A percentile compares a stretch with the other conserved stretches of the same genome.
phyloP scores from a whole-genome alignment of 2,797 vertebrate species.

The Epinephelus coioides region DNA sequence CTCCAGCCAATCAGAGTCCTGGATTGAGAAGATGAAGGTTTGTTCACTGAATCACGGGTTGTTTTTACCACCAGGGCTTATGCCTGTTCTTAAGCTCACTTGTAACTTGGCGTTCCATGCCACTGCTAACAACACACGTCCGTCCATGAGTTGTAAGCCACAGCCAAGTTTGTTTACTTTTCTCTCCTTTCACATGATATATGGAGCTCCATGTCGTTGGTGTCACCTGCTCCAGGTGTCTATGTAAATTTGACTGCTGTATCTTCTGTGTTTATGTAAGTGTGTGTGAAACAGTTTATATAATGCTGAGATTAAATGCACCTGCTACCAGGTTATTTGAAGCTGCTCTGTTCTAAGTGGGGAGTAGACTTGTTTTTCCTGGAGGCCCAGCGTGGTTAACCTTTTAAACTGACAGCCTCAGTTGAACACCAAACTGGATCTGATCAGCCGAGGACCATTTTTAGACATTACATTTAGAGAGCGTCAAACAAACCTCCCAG shows the following conservation, averaged over 20 bases:
- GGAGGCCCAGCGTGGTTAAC: not conserved
- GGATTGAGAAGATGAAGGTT: conserved; percentile 88
- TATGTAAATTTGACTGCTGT: not conserved
- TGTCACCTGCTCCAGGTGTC: not conserved
- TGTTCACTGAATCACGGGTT: not conserved
- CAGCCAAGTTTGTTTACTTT: no score
- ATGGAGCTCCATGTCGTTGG: no score
- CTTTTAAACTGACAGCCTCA: not conserved
- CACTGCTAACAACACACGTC: no score
- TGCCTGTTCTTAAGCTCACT: no score
- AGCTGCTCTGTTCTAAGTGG: not conserved
- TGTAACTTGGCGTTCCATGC: no score
- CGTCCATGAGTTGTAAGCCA: no score
- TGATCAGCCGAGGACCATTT: not conserved
- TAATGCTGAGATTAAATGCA: not conserved
- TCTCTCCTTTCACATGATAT: no score
- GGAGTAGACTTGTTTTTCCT: not conserved
- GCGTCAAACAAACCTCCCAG: no score
- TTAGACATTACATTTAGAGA: no score
- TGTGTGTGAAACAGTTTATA: not conserved
- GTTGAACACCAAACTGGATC: not conserved
- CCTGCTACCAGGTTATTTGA: not conserved
- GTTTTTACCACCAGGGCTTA: not conserved
- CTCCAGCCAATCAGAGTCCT: conserved; percentile 81
- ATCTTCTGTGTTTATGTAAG: not conserved